phyloP scores from a whole-genome alignment of 1,140 invertebrate genomes.

The Microplitis mediator region DNA sequence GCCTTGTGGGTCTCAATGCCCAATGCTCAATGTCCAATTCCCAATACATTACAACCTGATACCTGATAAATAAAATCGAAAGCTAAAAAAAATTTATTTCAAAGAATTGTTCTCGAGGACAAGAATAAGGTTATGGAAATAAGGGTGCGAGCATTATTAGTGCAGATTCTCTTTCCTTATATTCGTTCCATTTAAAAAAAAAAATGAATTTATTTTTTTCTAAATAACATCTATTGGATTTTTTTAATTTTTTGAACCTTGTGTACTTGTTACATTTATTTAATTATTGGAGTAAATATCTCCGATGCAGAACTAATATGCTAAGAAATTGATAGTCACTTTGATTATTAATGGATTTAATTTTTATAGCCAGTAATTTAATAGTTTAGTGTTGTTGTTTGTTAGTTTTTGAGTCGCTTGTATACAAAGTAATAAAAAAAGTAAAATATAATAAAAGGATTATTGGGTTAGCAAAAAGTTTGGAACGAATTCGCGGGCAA shows the following conservation, averaged over 20 bases:
- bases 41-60: no score
- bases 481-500: conserved; percentile 49
- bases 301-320: no score
- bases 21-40: not conserved
- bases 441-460: not conserved
- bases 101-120: conserved; percentile 32
- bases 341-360: no score
- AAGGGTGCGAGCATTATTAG: conserved; percentile 39
- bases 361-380: no score
- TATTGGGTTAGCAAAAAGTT: not conserved
- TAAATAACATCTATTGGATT: not conserved
- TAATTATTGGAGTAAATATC: no score
- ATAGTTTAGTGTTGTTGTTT: no score
- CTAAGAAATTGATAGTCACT: no score
- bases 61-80: conserved; percentile 25
- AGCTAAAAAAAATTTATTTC: no score
- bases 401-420: no score
- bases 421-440: not conserved
- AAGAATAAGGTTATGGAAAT: conserved; percentile 46
- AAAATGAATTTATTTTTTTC: not conserved
- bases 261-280: no score
- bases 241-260: not conserved
- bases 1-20: not conserved
- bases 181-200: no score
- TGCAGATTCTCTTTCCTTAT: not conserved